These are phyloP conservation scores for Thryonomys swinderianus DNA, from an alignment of 2,113 vertebrate genomes.

Conservation along the genomic window DNA sequence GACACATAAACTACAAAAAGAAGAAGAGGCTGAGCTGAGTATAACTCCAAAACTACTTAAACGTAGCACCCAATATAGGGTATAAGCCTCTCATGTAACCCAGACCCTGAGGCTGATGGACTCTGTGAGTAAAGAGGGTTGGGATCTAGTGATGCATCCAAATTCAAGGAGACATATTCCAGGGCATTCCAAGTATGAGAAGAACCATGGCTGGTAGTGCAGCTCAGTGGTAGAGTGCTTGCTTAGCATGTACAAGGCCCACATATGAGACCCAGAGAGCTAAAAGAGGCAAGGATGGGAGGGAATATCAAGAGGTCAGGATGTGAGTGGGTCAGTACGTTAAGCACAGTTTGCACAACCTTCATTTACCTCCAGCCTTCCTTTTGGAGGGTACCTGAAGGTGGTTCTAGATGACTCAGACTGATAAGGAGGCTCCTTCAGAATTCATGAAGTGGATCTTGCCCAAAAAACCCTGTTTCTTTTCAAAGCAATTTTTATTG, in stretches of 20 bases:
- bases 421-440: slow-evolving; percentile 15
- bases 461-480: neutral
- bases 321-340: neutral
- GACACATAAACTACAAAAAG: neutral
- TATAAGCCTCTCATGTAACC: neutral
- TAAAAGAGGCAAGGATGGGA: neutral
- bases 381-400: neutral
- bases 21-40: neutral
- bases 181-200: neutral
- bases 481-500: neutral
- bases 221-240: too few relatives aligned
- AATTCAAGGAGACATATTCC: neutral
- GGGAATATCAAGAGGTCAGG: neutral
- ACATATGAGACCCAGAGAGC: neutral
- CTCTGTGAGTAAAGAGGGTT: neutral
- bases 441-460: neutral
- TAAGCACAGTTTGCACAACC: neutral
- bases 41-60: neutral
- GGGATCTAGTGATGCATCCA: neutral
- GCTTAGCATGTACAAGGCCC: too few relatives aligned
- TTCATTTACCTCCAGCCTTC: neutral
- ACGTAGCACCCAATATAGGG: neutral
- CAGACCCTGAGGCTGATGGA: neutral
- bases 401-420: neutral
- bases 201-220: neutral